These are phyloP conservation scores for Hipposideros armiger DNA, from an alignment of 2,113 vertebrate genomes.

Conservation along the genomic window DNA sequence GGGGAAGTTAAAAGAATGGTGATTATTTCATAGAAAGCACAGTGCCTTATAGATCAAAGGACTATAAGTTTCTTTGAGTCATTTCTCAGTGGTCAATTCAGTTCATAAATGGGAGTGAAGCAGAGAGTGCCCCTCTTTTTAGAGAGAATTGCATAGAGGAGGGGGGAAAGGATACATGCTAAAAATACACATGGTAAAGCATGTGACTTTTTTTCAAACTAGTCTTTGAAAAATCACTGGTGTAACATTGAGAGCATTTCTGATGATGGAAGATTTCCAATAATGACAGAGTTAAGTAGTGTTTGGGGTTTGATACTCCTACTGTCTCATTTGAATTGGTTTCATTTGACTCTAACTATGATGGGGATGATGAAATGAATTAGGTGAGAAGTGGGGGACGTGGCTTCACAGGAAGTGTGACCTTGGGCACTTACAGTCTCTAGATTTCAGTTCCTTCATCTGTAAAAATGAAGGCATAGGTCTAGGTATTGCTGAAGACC, in stretches of 20 bases:
- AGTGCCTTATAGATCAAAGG: constrained; percentile 18
- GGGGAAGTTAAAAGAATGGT: constrained; percentile 45
- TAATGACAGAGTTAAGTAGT: background rate
- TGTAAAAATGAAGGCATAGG: background rate
- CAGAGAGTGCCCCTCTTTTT: background rate
- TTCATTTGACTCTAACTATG: constrained; percentile 10
- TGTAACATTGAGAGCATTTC: background rate
- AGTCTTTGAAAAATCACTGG: background rate
- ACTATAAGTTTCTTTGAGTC: background rate
- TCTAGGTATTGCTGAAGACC: background rate
- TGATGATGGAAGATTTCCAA: background rate
- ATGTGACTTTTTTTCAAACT: background rate
- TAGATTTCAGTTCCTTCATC: background rate
- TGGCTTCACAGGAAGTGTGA: background rate
- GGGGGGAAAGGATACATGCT: background rate
- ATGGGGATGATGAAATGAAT: background rate
- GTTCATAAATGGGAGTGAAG: constrained; percentile 40
- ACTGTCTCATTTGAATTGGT: background rate
- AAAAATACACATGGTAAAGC: background rate
- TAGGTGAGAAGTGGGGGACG: background rate
- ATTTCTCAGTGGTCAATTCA: constrained; percentile 43
- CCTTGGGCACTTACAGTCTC: background rate
- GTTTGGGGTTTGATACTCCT: background rate
- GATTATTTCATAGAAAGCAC: constrained; percentile 53
- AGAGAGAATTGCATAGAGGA: background rate